phyloP scores from a whole-genome alignment of 2,797 vertebrate species.

The Sylvia borin region DNA sequence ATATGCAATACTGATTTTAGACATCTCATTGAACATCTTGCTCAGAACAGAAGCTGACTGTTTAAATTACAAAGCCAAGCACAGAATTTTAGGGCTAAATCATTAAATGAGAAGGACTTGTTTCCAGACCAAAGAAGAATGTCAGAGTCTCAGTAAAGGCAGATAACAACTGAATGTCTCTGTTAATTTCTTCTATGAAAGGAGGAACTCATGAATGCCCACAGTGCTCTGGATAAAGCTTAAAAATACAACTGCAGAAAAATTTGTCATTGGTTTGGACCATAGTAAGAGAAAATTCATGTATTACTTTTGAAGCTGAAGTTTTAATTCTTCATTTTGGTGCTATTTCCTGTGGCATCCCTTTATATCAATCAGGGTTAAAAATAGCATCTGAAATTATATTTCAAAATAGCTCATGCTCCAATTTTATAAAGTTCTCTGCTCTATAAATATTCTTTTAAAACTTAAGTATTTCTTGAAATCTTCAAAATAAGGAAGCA shows the following conservation, averaged over 20 bases:
- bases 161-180: background rate
- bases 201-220: background rate
- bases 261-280: background rate
- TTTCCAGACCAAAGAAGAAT: background rate
- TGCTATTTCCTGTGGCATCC: background rate
- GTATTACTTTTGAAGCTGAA: background rate
- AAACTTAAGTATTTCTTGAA: background rate
- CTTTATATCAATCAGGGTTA: background rate
- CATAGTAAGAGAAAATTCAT: background rate
- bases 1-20: background rate
- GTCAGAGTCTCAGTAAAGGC: background rate
- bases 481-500: background rate
- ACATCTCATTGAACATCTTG: background rate
- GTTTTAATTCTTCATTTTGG: background rate
- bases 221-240: background rate
- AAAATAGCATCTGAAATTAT: slow-evolving; percentile 17
- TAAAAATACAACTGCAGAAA: background rate
- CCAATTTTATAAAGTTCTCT: background rate
- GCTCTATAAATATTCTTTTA: slow-evolving; percentile 10
- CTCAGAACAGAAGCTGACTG: background rate
- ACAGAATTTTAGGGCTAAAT: background rate
- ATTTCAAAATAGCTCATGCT: background rate
- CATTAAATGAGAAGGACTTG: background rate
- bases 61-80: background rate
- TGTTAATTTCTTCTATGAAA: background rate